Evolutionary conservation across 2,113 vertebrate species (phyloP).

Genomic region (Cacatua alba): DNA sequence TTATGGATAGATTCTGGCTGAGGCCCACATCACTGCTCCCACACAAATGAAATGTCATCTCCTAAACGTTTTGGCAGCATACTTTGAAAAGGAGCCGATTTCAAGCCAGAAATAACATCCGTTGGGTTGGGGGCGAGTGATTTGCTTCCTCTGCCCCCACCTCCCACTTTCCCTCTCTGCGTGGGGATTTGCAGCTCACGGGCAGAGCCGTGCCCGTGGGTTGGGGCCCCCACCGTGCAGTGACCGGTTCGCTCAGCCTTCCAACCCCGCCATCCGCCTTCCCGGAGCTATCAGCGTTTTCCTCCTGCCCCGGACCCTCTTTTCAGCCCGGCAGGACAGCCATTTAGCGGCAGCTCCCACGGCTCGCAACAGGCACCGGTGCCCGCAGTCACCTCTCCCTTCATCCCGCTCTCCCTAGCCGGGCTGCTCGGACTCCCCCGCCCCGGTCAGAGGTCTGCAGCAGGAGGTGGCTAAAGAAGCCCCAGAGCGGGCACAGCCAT

Average conservation of each 20-base stretch:
- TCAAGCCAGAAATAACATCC: slow-evolving; percentile 39
- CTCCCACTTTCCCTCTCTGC: neutral
- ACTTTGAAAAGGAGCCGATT: neutral
- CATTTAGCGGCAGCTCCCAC: neutral
- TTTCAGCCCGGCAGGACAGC: neutral
- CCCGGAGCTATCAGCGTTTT: neutral
- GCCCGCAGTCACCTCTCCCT: neutral
- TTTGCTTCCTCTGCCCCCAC: neutral
- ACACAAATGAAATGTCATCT: slow-evolving; percentile 49
- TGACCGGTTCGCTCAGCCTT: neutral
- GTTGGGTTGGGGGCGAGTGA: neutral
- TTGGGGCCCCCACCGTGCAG: neutral
- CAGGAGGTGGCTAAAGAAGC: neutral
- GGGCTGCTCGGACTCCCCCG: neutral
- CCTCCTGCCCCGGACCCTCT: neutral
- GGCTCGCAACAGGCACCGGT: neutral
- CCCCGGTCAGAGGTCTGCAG: neutral
- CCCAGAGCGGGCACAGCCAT: accelerated
- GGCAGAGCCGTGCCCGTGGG: neutral
- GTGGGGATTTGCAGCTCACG: neutral
- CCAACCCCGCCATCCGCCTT: neutral
- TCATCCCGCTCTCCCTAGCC: neutral
- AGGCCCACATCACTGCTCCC: slow-evolving; percentile 25
- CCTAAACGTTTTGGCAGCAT: slow-evolving; percentile 22
- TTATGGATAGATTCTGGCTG: neutral